Conservation (phyloP, 30 jellyfish, hydroid and myxozoan species). For the Hydractinia symbiolongicarpus region DNA sequence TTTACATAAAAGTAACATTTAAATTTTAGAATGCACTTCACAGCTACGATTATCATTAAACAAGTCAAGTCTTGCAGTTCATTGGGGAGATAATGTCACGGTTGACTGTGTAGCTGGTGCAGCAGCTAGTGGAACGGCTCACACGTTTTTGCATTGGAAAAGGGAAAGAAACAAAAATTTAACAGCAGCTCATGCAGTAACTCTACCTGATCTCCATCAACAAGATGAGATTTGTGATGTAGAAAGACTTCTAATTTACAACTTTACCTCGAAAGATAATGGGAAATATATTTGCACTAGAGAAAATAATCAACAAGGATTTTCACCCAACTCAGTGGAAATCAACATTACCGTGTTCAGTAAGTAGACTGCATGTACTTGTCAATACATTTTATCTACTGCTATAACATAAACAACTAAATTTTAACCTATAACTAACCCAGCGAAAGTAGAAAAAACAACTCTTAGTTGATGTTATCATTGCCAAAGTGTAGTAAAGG, state of each 20-base stretch:
- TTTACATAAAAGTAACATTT: too few species aligned
- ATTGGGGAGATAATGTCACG: background rate
- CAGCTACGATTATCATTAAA: background rate
- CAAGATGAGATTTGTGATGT: background rate
- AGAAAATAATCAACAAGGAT: background rate
- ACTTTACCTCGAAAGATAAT: background rate
- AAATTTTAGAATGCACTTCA: background rate
- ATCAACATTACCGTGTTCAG: too few species aligned
- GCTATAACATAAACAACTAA: too few species aligned
- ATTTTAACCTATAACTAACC: too few species aligned
- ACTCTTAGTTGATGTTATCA: too few species aligned
- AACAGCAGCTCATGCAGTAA: background rate
- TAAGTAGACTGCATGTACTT: too few species aligned
- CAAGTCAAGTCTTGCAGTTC: background rate
- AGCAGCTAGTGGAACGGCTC: background rate
- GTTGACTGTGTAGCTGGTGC: background rate
- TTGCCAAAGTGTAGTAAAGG: too few species aligned
- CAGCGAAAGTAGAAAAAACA: too few species aligned
- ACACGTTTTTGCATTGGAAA: background rate
- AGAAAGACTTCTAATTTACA: background rate
- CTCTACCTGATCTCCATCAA: background rate
- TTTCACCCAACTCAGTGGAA: too few species aligned
- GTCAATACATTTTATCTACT: too few species aligned
- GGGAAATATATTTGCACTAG: constrained; percentile 1
- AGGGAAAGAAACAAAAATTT: background rate